Conservation (phyloP, 2,888 invertebrate genomes). For the Limenitis arthemis region DNA sequence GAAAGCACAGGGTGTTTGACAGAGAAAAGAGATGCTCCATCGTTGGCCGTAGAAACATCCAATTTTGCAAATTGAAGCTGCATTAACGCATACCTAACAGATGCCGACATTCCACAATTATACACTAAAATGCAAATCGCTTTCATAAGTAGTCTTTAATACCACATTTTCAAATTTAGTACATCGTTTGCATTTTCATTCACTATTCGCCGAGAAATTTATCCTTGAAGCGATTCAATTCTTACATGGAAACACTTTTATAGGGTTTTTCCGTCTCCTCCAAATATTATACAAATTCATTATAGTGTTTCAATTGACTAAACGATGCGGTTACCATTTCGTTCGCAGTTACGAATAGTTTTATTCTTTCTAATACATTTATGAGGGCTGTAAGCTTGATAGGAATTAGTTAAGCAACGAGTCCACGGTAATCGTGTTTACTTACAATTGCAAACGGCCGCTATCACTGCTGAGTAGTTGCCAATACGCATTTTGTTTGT, state of each 20-base stretch:
- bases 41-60: slow-evolving; percentile 36
- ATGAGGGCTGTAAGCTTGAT: slow-evolving; percentile 46
- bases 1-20: slow-evolving; percentile 30
- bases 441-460: slow-evolving; percentile 59
- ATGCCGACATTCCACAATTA: slow-evolving; percentile 40
- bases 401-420: slow-evolving; percentile 59
- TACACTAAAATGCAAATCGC: slow-evolving; percentile 49
- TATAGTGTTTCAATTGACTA: slow-evolving; percentile 46
- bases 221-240: slow-evolving; percentile 39
- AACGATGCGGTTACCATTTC: slow-evolving; percentile 34
- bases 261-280: slow-evolving; percentile 34
- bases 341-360: slow-evolving; percentile 36
- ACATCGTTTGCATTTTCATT: slow-evolving; percentile 55
- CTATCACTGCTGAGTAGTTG: slow-evolving; percentile 47
- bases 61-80: slow-evolving; percentile 51
- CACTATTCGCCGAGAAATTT: slow-evolving; percentile 37
- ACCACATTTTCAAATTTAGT: slow-evolving; percentile 36
- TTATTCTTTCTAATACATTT: slow-evolving; percentile 40
- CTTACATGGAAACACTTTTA: slow-evolving; percentile 52
- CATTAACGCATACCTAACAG: slow-evolving; percentile 39
- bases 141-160: slow-evolving; percentile 39
- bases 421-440: slow-evolving; percentile 48
- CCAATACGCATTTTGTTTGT: slow-evolving; percentile 47
- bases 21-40: slow-evolving; percentile 34
- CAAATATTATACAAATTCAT: slow-evolving; percentile 50